A percentile compares a stretch with the other conserved stretches of the same genome.
Conservation (phyloP, 2,888 invertebrate species). For the Sesia bembeciformis region DNA sequence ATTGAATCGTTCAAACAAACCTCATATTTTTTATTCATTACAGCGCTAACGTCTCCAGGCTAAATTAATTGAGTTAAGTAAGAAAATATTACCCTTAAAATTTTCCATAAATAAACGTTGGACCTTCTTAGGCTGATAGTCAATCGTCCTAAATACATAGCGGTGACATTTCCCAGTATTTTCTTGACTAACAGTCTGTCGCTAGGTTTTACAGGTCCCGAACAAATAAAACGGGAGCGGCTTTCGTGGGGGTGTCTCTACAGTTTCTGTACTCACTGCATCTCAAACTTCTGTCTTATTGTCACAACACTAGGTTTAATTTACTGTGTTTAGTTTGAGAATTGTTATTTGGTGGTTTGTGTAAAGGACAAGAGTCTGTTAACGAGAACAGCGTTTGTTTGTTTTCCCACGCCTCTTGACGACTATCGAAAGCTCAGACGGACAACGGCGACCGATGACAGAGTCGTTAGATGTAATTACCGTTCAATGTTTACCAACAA, state of each 20-base stretch:
- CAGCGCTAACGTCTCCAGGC: no score
- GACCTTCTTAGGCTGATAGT: constrained; percentile 1
- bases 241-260: constrained; percentile 6
- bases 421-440: constrained; percentile 22
- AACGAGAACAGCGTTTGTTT: constrained; percentile 53
- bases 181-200: constrained; percentile 22
- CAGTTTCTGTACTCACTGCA: no score
- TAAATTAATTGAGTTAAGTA: no score
- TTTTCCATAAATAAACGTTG: not conserved
- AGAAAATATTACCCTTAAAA: no score
- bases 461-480: constrained; percentile 7
- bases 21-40: no score
- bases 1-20: no score
- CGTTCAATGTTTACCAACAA: not conserved
- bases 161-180: constrained; percentile 22
- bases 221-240: constrained; percentile 19
- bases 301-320: not conserved
- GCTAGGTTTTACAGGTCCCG: constrained; percentile 26
- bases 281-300: not conserved
- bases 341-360: constrained; percentile 21
- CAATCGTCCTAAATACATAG: constrained; percentile 27
- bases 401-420: constrained; percentile 57
- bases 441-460: constrained; percentile 22
- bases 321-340: not conserved
- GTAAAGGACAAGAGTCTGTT: constrained; percentile 42